Evolutionary conservation across 2,888 invertebrate species (phyloP), one percentile per base, ranked within the genome.

Genomic region (Criorhina ranunculi): DNA sequence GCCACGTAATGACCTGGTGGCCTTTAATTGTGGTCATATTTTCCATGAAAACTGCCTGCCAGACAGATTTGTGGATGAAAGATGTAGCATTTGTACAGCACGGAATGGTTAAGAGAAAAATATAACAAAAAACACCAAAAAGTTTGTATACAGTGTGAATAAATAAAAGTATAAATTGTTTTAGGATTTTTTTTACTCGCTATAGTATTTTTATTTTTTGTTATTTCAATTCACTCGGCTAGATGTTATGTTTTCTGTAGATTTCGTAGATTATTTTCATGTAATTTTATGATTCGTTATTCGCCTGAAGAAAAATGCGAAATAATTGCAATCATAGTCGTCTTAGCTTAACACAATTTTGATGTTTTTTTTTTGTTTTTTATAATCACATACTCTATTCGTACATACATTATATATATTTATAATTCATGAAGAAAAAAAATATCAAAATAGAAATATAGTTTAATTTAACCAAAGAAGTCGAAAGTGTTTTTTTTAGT

Each of bases 1-100:
- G 0, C 93, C 94, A 76, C 94, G 95, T 31, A 95, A 94, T 86
- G 95, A 96, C 90, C 92, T 97, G 76, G 93, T 96, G 87, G 94
- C 96, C 72, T 98, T 97, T 90, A 96, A 96, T 90, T 98, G 98
- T 90, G 95, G 95, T 87, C 98, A 98, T 92, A 94, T 95, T 7
- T 98, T 98, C 91, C 98, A 98, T 90, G 95, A 95, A 90, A 94
- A 95, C 79, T 98, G 98, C 91, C 92, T 98, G 87, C 95, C 95
- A 11, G 88, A 88, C 9, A 70, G 86, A 44, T 86, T 80, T 51
- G 72, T 72, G 1, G 87, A 88, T 29, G 88, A 88, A 59, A 80
- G 87, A 33, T 91, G 91, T 73, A 87, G 78, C 29, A 85, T 88
- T 62, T 89, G 89, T 76, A 77, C 46, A 49, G 80, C 60, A 33